phyloP scores from a whole-genome alignment of 2,113 vertebrate species.

The Rousettus leschenaultii region DNA sequence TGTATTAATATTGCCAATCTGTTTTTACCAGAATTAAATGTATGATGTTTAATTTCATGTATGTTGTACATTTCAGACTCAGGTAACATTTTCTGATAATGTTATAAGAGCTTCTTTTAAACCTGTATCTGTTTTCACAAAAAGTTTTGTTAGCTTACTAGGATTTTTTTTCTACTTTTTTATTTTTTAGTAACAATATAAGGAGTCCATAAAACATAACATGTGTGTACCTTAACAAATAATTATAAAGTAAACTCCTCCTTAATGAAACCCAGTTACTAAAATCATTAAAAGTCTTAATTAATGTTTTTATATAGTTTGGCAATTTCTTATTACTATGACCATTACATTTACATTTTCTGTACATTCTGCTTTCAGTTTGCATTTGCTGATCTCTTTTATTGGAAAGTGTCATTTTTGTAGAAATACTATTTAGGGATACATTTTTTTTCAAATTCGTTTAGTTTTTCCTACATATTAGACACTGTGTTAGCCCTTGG shows the following conservation, averaged over 20 bases:
- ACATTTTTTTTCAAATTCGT: background rate
- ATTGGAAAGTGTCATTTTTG: background rate
- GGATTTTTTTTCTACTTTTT: background rate
- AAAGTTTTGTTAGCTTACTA: background rate
- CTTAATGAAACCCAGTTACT: background rate
- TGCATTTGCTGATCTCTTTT: background rate
- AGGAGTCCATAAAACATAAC: background rate
- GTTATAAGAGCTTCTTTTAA: background rate
- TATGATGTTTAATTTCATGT: background rate
- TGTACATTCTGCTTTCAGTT: background rate
- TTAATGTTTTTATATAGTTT: background rate
- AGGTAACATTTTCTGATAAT: background rate
- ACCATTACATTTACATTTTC: background rate
- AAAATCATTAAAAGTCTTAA: background rate
- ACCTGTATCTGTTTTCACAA: background rate
- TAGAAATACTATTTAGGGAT: background rate
- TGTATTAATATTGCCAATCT: background rate
- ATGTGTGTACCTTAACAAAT: background rate
- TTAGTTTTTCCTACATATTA: background rate
- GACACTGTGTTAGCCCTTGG: background rate
- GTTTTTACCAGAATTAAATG: background rate
- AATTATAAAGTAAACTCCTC: background rate
- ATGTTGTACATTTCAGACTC: background rate
- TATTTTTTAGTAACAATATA: background rate
- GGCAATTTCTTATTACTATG: background rate